A percentile compares a stretch with the other conserved stretches of the same genome.
Conservation (phyloP, 2,888 invertebrate genomes). For the Alentia gelatinosa region DNA sequence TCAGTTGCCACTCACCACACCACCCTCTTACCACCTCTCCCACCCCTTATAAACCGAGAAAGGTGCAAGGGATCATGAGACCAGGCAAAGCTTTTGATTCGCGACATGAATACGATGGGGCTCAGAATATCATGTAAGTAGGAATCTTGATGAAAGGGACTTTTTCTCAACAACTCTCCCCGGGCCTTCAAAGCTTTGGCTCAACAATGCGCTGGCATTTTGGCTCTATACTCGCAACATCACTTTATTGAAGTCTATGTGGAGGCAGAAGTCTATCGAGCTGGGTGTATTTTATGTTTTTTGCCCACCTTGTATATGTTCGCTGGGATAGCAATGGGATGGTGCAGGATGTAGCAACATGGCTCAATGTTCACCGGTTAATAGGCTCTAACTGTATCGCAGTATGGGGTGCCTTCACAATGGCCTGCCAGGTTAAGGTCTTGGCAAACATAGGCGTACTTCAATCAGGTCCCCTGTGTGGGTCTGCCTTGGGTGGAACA, state of each 20-base stretch:
- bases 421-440: not conserved
- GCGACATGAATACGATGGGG: not conserved
- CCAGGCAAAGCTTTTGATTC: not conserved
- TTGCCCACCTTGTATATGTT: too few species aligned
- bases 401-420: not conserved
- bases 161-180: not conserved
- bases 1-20: not conserved
- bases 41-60: too few species aligned
- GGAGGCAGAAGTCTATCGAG: too few species aligned
- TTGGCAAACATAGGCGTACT: not conserved
- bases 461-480: not conserved
- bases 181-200: not conserved
- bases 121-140: not conserved
- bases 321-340: too few species aligned
- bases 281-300: too few species aligned
- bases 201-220: too few species aligned
- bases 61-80: not conserved
- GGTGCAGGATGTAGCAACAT: not conserved
- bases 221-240: too few species aligned
- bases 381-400: not conserved
- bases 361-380: not conserved
- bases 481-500: not conserved
- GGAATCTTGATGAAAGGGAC: not conserved
- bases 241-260: too few species aligned
- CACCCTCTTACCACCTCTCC: too few species aligned